Evolutionary conservation across 2,113 vertebrate species (phyloP), one percentile per base, ranked within the genome.

Genomic region (Daphoenositta chrysoptera): DNA sequence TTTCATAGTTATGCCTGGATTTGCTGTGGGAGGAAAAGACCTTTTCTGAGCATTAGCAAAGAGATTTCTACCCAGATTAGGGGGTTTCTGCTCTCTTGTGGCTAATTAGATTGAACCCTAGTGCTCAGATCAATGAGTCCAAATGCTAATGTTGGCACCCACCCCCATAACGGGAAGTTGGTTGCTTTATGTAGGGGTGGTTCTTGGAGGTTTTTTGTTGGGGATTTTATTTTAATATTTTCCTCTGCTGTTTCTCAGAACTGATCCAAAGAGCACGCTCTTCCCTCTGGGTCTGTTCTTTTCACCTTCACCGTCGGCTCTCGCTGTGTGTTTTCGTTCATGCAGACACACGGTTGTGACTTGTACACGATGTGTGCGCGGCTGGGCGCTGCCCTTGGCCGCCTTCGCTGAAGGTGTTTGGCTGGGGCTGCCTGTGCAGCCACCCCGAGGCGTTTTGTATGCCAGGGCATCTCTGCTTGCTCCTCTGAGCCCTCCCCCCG

Each of bases 151-250:
- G 50, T 30, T 81, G 39, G 42, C 40, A n/a, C 19, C 18, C n/a
- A 27, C 20, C 39, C 18, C 16, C 2, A 2, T 13, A 20, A 3
- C 0, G 6, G 14, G 10, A 39, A 69, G n/a, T 27, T 3, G 0
- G 6, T 79, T 85, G 26, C 78, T 78, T 73, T 87, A 15, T 23
- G 50, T n/a, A 57, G 37, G 5, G 17, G 9, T 77, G 12, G 21
- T 40, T 56, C 51, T 83, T 28, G 44, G 39, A 33, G 7, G 2
- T 6, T 39, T 42, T 64, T 47, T 17, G 22, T 28, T 22, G 56
- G 6, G 5, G 61, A 22, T 33, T 54, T 61, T 63, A 27, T 78
- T 58, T 9, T 2, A 31, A 23, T 37, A 23, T 37, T 87, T 84
- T 44, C 19, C 39, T 48, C 13, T 57, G 8, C 31, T 10, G 6